Evolutionary conservation across 2,888 invertebrate species (phyloP).

Genomic region (Mylabris sibirica): DNA sequence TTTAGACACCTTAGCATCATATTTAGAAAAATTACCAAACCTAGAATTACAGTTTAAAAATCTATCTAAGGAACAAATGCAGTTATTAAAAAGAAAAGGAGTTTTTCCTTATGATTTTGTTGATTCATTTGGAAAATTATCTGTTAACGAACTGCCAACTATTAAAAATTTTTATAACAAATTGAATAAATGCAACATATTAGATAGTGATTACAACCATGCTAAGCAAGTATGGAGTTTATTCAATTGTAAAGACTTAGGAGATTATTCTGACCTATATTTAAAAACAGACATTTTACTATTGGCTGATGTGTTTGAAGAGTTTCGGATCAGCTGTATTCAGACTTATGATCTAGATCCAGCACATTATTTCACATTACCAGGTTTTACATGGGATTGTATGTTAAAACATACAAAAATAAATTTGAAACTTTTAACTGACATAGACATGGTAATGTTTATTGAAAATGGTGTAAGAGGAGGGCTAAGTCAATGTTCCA

Average conservation of each 20-base stretch:
- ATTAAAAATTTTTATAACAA: neutral
- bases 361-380: conserved; percentile 51
- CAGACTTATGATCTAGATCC: conserved; percentile 31
- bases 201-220: neutral
- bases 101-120: neutral
- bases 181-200: neutral
- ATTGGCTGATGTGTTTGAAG: conserved; percentile 8
- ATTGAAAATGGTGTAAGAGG: conserved; percentile 32
- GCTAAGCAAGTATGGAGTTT: neutral
- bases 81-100: neutral
- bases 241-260: neutral
- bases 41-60: neutral
- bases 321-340: neutral
- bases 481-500: conserved; percentile 19
- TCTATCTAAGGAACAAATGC: neutral
- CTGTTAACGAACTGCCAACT: neutral
- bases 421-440: neutral
- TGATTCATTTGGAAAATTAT: neutral
- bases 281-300: conserved; percentile 2
- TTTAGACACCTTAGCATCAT: neutral
- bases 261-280: conserved; percentile 6
- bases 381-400: conserved; percentile 44
- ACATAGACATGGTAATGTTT: conserved; percentile 19
- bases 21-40: neutral
- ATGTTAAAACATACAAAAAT: neutral